These are phyloP conservation scores for Sardina pilchardus DNA, from an alignment of 2,113 vertebrate genomes.

Conservation along the genomic window DNA sequence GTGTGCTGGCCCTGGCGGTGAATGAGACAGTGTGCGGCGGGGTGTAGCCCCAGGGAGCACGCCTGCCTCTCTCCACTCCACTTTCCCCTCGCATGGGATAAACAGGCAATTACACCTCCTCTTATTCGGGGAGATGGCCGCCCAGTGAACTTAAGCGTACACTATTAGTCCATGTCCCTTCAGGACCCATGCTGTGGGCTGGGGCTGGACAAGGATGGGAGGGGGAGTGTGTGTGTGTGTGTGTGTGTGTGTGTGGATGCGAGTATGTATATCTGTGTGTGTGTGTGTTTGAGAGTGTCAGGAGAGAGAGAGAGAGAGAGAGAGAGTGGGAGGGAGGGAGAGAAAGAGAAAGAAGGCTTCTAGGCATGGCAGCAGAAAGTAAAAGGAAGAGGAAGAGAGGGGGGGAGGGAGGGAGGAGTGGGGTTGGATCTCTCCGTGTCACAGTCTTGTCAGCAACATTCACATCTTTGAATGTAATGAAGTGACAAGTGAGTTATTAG, in stretches of 20 bases:
- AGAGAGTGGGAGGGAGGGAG: slow-evolving; percentile 55
- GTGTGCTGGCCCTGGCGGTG: slow-evolving; percentile 47
- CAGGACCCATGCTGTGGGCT: slow-evolving; percentile 81
- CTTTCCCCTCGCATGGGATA: slow-evolving; percentile 88
- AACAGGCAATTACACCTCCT: slow-evolving; percentile 95
- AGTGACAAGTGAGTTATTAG: slow-evolving; percentile 97
- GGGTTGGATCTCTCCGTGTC: slow-evolving; percentile 75
- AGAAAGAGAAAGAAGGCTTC: slow-evolving; percentile 40
- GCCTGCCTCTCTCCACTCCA: slow-evolving; percentile 75
- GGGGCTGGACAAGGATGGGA: slow-evolving; percentile 54
- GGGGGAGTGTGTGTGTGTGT: slow-evolving; percentile 41
- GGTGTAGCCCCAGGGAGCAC: slow-evolving; percentile 66
- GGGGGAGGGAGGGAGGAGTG: background rate
- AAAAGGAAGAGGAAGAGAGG: slow-evolving; percentile 34
- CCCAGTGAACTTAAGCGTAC: slow-evolving; percentile 89
- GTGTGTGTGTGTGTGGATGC: background rate
- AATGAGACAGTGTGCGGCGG: slow-evolving; percentile 60
- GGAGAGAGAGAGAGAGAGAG: slow-evolving; percentile 51
- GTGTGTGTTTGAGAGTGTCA: slow-evolving; percentile 16
- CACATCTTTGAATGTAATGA: slow-evolving; percentile 86
- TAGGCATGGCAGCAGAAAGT: slow-evolving; percentile 4
- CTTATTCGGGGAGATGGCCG: slow-evolving; percentile 84
- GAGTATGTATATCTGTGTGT: background rate
- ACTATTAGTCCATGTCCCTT: slow-evolving; percentile 92
- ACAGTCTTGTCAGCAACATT: slow-evolving; percentile 87